These are phyloP conservation scores for Ceryle rudis DNA, from an alignment of 2,797 vertebrate species.

Conservation along the genomic window DNA sequence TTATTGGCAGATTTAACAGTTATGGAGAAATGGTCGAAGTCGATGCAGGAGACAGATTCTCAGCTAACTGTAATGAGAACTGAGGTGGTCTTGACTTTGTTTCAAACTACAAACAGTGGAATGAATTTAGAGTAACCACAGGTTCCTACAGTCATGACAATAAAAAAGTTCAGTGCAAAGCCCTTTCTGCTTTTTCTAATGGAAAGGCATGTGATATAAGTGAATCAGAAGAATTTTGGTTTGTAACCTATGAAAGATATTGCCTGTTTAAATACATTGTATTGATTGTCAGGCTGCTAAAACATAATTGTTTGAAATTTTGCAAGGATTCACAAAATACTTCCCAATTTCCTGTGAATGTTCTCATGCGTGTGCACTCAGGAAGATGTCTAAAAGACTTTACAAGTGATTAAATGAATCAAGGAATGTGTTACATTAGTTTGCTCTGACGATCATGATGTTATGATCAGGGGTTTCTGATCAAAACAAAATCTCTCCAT, in stretches of 20 bases:
- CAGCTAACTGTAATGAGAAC: conserved; percentile 1
- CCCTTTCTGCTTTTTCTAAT: not conserved
- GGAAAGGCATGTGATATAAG: not conserved
- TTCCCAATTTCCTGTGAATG: not conserved
- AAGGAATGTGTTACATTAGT: not conserved
- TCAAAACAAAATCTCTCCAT: not conserved
- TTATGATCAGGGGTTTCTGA: not conserved
- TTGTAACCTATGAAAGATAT: not conserved
- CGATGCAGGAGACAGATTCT: not conserved
- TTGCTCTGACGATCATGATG: not conserved
- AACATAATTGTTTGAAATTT: not conserved
- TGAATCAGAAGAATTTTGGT: not conserved
- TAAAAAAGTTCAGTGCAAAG: not conserved
- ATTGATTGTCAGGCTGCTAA: not conserved
- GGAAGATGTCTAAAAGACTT: not conserved
- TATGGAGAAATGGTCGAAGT: not conserved
- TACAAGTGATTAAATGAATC: not conserved
- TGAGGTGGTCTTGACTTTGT: not conserved
- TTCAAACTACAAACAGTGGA: not conserved
- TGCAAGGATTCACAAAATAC: not conserved
- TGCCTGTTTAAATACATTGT: not conserved
- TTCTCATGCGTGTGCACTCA: not conserved
- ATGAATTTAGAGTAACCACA: not conserved
- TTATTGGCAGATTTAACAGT: conserved; percentile 1
- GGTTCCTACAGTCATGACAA: not conserved